Conservation (phyloP, 2,113 vertebrate genomes). For the Numida meleagris region DNA sequence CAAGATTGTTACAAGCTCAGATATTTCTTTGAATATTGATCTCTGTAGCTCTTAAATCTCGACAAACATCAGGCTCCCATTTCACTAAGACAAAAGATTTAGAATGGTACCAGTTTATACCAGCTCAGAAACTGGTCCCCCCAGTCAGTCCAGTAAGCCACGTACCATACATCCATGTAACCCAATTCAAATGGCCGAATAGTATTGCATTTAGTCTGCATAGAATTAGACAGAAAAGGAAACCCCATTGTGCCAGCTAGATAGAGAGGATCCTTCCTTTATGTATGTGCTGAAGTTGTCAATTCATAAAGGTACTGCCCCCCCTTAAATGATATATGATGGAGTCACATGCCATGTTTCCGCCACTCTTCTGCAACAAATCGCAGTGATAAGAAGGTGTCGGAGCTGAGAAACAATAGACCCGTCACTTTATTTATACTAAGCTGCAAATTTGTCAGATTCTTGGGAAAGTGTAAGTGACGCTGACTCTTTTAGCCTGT, state of each 20-base stretch:
- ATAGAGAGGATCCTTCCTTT: neutral
- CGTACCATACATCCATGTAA: neutral
- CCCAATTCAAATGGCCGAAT: accelerated
- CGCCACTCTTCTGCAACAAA: slow-evolving; percentile 69
- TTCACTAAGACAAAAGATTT: neutral
- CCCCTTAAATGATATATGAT: neutral
- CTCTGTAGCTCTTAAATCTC: neutral
- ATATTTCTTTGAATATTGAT: neutral
- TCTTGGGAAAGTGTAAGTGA: slow-evolving; percentile 73
- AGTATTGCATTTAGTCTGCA: neutral
- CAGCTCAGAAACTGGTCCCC: neutral
- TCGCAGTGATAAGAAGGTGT: slow-evolving; percentile 89
- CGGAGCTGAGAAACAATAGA: slow-evolving; percentile 82
- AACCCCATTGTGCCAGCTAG: neutral
- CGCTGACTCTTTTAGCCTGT: slow-evolving; percentile 19
- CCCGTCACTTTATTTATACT: slow-evolving; percentile 74
- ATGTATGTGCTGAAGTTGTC: neutral
- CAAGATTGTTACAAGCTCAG: neutral
- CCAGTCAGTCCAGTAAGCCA: neutral
- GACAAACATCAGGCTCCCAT: neutral
- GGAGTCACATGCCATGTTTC: slow-evolving; percentile 78
- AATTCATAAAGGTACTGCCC: neutral
- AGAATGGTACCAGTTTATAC: neutral
- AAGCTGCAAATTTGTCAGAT: slow-evolving; percentile 74
- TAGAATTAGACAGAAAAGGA: neutral